Evolutionary conservation across 2,888 invertebrate species (phyloP).

Genomic region (Tortrix viridana): DNA sequence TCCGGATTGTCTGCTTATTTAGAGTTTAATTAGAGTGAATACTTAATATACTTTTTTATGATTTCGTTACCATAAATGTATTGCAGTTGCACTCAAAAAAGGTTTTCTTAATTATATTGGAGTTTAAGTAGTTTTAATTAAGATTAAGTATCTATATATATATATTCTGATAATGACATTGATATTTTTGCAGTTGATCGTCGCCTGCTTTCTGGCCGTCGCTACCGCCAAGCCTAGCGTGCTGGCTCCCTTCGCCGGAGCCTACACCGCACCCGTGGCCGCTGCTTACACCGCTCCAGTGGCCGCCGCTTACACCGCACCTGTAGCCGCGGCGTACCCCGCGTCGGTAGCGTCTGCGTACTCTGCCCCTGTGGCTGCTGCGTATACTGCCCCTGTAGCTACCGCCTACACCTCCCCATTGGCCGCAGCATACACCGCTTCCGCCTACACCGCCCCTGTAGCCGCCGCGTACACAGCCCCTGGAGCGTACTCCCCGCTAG

Average conservation of each 20-base stretch:
- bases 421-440: constrained; percentile 43
- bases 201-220: constrained; percentile 64
- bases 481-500: constrained; percentile 52
- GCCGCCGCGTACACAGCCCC: constrained; percentile 44
- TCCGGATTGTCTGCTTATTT: constrained; percentile 1
- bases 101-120: no score
- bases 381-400: constrained; percentile 40
- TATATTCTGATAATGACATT: not conserved
- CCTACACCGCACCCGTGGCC: constrained; percentile 47
- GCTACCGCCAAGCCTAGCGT: constrained; percentile 64
- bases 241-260: constrained; percentile 46
- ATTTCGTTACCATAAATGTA: no score
- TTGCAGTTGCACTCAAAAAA: no score
- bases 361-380: not conserved
- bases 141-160: no score
- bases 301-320: constrained; percentile 13
- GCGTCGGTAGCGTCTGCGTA: constrained; percentile 38
- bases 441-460: constrained; percentile 45
- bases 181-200: constrained; percentile 57
- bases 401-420: constrained; percentile 46
- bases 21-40: not conserved
- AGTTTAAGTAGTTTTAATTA: no score
- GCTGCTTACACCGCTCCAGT: constrained; percentile 42
- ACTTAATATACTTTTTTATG: not conserved
- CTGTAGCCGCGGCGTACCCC: constrained; percentile 45